Conservation (phyloP, 30 jellyfish, hydroid and myxozoan species). For the Kudoa iwatai region DNA sequence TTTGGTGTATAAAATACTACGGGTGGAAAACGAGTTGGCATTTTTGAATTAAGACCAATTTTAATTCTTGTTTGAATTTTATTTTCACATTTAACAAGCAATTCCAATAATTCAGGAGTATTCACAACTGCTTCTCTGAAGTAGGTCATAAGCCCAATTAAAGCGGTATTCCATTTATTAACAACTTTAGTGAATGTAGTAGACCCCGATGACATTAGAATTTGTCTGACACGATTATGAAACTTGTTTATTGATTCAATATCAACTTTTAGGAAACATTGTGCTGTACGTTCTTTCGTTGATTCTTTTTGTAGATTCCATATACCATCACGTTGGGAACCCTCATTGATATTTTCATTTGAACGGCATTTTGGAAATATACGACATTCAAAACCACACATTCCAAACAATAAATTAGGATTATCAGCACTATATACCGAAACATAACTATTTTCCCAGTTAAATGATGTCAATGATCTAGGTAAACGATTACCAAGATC, state of each 20-base stretch:
- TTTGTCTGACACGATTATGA: slow-evolving; percentile 81
- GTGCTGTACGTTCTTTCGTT: slow-evolving; percentile 92
- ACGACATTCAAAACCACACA: slow-evolving; percentile 95
- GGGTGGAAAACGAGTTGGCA: slow-evolving; percentile 98
- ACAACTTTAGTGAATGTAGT: slow-evolving; percentile 84
- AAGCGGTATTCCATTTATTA: slow-evolving; percentile 92
- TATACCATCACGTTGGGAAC: slow-evolving; percentile 68
- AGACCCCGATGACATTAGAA: slow-evolving; percentile 96
- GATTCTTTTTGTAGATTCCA: slow-evolving; percentile 85
- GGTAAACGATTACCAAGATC: slow-evolving; percentile 71
- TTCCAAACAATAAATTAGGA: slow-evolving; percentile 48
- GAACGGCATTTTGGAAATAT: slow-evolving; percentile 53
- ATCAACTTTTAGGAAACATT: slow-evolving; percentile 74
- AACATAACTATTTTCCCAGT: slow-evolving; percentile 87
- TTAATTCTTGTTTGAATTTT: slow-evolving; percentile 93
- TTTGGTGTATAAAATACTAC: slow-evolving; percentile 93
- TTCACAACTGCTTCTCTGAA: slow-evolving; percentile 89
- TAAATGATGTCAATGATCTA: slow-evolving; percentile 50
- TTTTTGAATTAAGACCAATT: slow-evolving; percentile 79
- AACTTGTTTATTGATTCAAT: slow-evolving; percentile 44
- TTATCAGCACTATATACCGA: slow-evolving; percentile 84
- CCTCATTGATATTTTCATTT: slow-evolving; percentile 59
- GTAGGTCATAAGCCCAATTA: slow-evolving; percentile 89
- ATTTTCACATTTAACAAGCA: slow-evolving; percentile 82
- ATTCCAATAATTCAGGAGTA: slow-evolving; percentile 70